phyloP scores from a whole-genome alignment of 1,140 invertebrate species.

The Hyles vespertilio region DNA sequence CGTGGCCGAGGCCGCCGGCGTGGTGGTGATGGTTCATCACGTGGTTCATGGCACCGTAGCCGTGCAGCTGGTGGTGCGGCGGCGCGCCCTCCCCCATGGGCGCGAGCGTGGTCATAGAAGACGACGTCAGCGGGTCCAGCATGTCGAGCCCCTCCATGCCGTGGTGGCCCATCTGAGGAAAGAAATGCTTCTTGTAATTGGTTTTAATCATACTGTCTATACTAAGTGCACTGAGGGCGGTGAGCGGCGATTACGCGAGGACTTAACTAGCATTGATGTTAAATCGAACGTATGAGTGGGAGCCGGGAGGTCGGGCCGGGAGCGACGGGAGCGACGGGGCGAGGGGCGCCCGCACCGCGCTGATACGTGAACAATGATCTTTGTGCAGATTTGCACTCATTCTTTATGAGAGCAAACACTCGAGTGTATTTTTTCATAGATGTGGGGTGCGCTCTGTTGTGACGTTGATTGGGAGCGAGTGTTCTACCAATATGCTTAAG shows the following conservation, averaged over 20 bases:
- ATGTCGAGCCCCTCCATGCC: conserved; percentile 96
- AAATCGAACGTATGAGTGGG: conserved; percentile 64
- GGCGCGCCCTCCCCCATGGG: conserved; percentile 87
- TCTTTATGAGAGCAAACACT: conserved; percentile 70
- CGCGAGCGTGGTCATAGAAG: conserved; percentile 91
- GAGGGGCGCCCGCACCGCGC: conserved; percentile 41
- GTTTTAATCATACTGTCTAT: conserved; percentile 67
- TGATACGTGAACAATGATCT: conserved; percentile 69
- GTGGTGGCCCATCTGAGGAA: conserved; percentile 90
- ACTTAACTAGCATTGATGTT: conserved; percentile 66
- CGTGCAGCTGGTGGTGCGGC: conserved; percentile 83
- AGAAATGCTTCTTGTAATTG: conserved; percentile 64
- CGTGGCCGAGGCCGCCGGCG: conserved; percentile 76
- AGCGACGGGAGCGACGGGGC: conserved; percentile 39
- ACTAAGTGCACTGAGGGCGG: conserved; percentile 46
- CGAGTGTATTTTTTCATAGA: conserved; percentile 44
- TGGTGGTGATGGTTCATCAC: conserved; percentile 90
- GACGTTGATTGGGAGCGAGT: conserved; percentile 66
- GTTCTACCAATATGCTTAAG: conserved; percentile 66
- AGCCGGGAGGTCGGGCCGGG: conserved; percentile 37
- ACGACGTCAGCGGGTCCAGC: conserved; percentile 89
- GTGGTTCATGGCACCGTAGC: conserved; percentile 90
- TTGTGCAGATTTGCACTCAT: conserved; percentile 70
- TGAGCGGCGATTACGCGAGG: conserved; percentile 37
- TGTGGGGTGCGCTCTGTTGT: conserved; percentile 53